Evolutionary conservation across 2,113 vertebrate species (phyloP).

Genomic region (Menura novaehollandiae): DNA sequence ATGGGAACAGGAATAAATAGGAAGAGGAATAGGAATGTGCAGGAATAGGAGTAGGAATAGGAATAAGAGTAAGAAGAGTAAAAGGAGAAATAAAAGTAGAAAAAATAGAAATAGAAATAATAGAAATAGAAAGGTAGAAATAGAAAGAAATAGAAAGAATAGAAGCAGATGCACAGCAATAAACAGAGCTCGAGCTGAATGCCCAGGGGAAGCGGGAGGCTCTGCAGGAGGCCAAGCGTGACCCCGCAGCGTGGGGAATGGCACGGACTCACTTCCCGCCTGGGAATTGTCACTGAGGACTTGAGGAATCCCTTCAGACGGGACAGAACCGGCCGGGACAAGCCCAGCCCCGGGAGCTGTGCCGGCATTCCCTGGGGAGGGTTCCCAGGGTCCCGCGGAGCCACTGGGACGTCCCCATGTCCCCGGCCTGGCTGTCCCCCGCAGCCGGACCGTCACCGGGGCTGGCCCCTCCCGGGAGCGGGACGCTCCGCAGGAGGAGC

Average conservation of each 20-base stretch:
- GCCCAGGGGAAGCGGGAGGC: neutral
- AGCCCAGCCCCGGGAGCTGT: neutral
- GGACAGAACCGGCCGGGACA: neutral
- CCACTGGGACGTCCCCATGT: neutral
- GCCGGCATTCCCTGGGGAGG: neutral
- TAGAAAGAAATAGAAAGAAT: neutral
- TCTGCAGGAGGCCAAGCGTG: neutral
- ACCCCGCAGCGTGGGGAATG: fast-evolving
- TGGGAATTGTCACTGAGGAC: neutral
- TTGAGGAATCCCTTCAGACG: neutral
- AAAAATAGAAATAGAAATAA: neutral
- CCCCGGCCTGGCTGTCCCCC: neutral
- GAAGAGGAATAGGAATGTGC: neutral
- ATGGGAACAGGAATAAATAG: too few relatives aligned
- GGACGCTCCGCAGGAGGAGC: conserved; percentile 7
- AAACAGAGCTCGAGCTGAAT: fast-evolving
- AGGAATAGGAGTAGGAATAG: neutral
- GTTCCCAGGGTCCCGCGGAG: neutral
- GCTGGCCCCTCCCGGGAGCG: neutral
- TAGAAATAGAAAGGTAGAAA: neutral
- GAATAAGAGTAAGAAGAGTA: neutral
- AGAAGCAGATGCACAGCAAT: neutral
- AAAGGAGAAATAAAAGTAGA: neutral
- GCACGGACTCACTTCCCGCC: fast-evolving
- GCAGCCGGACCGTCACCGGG: neutral